phyloP scores from a whole-genome alignment of 2,113 vertebrate species.

The Oostethus manadensis region DNA sequence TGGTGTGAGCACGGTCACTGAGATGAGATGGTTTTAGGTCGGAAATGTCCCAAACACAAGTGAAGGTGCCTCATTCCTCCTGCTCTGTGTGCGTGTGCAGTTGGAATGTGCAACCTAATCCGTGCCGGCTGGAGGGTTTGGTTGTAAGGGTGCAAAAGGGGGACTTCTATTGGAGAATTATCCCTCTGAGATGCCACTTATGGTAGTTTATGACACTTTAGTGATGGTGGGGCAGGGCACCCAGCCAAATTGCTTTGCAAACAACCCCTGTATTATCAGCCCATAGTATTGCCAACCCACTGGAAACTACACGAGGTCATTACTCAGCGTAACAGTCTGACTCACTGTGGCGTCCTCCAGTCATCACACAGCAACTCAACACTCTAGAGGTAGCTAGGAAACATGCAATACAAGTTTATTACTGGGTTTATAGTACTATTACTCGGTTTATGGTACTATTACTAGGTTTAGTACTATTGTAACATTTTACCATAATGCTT shows the following conservation, averaged over 20 bases:
- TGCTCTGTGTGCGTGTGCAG: constrained; percentile 9
- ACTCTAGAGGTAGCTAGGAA: too few relatives aligned
- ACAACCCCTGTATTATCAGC: background rate
- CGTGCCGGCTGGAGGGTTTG: constrained; percentile 19
- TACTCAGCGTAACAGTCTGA: too few relatives aligned
- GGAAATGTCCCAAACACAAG: constrained; percentile 36
- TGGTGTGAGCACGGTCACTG: constrained; percentile 33
- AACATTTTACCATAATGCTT: too few relatives aligned
- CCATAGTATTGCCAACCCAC: too few relatives aligned
- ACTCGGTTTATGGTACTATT: too few relatives aligned
- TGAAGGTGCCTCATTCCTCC: constrained; percentile 26
- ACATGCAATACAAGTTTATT: too few relatives aligned
- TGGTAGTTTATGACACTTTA: constrained; percentile 28
- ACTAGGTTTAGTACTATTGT: too few relatives aligned
- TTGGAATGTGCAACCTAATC: constrained; percentile 68
- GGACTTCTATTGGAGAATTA: constrained; percentile 37
- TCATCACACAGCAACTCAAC: too few relatives aligned
- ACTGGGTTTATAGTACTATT: too few relatives aligned
- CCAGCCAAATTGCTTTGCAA: constrained; percentile 7
- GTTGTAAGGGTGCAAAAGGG: constrained; percentile 4
- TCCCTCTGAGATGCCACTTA: constrained; percentile 25
- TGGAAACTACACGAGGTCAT: too few relatives aligned
- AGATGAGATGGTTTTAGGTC: constrained; percentile 48
- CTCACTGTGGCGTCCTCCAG: too few relatives aligned
- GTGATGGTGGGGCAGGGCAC: background rate